Base-by-base conservation (phyloP, 2,113 vertebrate genomes). In the Catagonus wagneri region DNA sequence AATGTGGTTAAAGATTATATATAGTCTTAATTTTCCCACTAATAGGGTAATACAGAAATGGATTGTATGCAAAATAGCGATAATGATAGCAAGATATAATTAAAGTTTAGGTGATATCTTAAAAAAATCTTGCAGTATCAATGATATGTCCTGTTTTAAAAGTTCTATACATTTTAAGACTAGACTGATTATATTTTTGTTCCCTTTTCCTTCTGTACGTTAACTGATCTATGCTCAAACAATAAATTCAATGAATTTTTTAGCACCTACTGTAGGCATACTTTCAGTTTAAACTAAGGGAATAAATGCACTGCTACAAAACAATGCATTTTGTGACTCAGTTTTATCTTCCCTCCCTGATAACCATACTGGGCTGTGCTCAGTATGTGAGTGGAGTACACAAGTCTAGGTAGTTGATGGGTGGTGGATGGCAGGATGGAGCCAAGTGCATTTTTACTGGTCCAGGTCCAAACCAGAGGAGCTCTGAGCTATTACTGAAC, bases 71-170 rank as follows among this genome's bases (percentile, higher is more conserved):
- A 34, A 92, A 83, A 90, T 7, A 80, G 4, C 27, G 34, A 75
- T 60, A 34, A 89, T 60, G 34, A 76, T 34, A 72, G 16, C 58
- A 81, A 79, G 13, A 85, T 65, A 17, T 34, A 76, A 71, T 27
- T 7, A 95, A 95, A 54, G 36, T 83, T 93, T 80, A 71, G 25
- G 34, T 66, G 44, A 14, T 25, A 84, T 6, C 22, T 95, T 93
- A 32, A 20, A 74, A 93, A 58, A 74, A 74, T 65, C 23, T 56
- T 75, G 39, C 39, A 58, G 36, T 89, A 74, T 32, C 19, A 90
- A 32, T 72, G 27, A 89, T 69, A 95, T 79, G 74, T 86, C 74
- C 14, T 83, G 6, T 44, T 52, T 93, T 92, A 79, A 75, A 83
- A 50, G 52, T 78, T 83, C n/a, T 34, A 7, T 83, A n/a, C 5